A percentile compares a stretch with the other conserved stretches of the same genome.
These are phyloP conservation scores for Leptopilina myrica DNA, from an alignment of 2,888 invertebrate species.

Conservation along the genomic window DNA sequence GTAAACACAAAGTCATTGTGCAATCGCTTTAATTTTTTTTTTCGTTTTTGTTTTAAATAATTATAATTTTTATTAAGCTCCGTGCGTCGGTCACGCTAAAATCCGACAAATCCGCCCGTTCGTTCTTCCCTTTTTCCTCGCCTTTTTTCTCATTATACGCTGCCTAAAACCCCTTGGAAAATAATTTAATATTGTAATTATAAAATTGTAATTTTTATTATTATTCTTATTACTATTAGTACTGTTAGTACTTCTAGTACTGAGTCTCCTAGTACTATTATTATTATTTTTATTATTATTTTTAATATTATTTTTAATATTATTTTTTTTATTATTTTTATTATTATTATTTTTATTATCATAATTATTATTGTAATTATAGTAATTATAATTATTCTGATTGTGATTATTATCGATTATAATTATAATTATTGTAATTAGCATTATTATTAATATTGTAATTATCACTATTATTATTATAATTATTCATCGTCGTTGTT, in stretches of 20 bases:
- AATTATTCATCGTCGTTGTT: conserved; percentile 67
- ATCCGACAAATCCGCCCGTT: conserved; percentile 59
- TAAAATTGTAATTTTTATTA: conserved; percentile 44
- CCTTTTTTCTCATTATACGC: conserved; percentile 18
- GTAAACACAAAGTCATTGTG: conserved; percentile 57
- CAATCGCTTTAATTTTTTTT: conserved; percentile 62
- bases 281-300: no score
- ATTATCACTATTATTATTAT: conserved; percentile 52
- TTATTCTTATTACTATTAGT: conserved; percentile 57
- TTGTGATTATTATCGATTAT: conserved; percentile 40
- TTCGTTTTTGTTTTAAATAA: conserved; percentile 47
- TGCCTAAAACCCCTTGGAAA: conserved; percentile 59
- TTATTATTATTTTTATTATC: conserved; percentile 46
- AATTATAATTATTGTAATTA: conserved; percentile 51
- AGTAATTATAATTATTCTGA: conserved; percentile 55
- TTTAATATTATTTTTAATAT: no score
- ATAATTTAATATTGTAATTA: conserved; percentile 51
- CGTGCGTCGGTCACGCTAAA: conserved; percentile 72
- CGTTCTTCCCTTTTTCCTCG: conserved; percentile 8
- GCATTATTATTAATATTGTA: no score
- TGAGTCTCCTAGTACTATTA: no score
- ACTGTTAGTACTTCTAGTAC: conserved; percentile 43
- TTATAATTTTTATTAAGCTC: conserved; percentile 52
- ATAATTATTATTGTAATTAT: conserved; percentile 52
- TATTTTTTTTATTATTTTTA: conserved; percentile 39